These are phyloP conservation scores for Monodelphis domestica DNA, from an alignment of 2,797 vertebrate species.

Conservation along the genomic window DNA sequence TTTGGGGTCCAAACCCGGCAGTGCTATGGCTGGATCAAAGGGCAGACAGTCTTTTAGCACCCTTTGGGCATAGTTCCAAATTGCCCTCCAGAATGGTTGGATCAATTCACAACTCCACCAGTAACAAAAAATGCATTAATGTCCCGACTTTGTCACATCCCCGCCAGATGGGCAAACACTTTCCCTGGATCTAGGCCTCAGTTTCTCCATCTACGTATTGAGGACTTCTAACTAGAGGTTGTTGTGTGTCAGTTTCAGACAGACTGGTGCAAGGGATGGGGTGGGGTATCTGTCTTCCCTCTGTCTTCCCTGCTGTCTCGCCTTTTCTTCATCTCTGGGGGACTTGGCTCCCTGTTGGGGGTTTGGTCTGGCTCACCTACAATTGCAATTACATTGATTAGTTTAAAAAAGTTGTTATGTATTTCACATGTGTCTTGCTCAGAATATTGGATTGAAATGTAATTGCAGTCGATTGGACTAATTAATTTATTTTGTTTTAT, in stretches of 20 bases:
- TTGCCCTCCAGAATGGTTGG: too few relatives aligned
- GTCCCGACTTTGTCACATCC: too few relatives aligned
- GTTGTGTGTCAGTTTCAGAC: neutral
- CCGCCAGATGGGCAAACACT: neutral
- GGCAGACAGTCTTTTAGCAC: too few relatives aligned
- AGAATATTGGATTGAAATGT: constrained; percentile 38
- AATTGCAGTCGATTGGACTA: constrained; percentile 27
- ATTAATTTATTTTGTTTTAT: constrained; percentile 23
- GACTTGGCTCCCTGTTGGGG: constrained; percentile 5
- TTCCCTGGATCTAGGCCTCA: neutral
- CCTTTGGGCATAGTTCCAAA: too few relatives aligned
- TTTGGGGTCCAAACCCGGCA: too few relatives aligned
- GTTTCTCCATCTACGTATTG: neutral
- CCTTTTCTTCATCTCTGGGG: neutral
- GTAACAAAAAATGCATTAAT: too few relatives aligned
- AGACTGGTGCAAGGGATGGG: neutral
- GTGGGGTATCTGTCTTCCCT: neutral
- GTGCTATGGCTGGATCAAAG: too few relatives aligned
- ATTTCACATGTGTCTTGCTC: constrained; percentile 17
- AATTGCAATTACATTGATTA: constrained; percentile 25
- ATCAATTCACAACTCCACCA: too few relatives aligned
- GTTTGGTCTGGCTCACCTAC: constrained; percentile 1
- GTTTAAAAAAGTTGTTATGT: constrained; percentile 38
- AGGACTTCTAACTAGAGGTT: neutral
- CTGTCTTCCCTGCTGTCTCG: neutral